Conservation (phyloP, 2,888 invertebrate genomes). For the Leptopilina syphax region DNA sequence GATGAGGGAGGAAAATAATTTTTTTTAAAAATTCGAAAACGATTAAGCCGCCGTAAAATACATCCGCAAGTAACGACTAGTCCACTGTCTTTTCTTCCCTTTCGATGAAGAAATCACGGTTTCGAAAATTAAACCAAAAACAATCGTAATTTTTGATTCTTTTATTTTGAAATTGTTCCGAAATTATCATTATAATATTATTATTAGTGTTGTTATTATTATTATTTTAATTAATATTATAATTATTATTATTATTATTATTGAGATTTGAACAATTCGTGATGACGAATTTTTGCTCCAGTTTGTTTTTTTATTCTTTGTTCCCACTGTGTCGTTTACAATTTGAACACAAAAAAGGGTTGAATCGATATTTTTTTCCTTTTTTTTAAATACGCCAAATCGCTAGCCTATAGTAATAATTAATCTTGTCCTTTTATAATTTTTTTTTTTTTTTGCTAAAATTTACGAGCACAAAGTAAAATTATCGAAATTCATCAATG, state of each 20-base stretch:
- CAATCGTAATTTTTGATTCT: not conserved
- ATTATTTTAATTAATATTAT: too few species aligned
- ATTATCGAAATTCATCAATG: too few species aligned
- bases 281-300: constrained; percentile 30
- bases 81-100: constrained; percentile 44
- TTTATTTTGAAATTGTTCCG: not conserved
- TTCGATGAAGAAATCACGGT: not conserved
- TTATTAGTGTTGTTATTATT: too few species aligned
- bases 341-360: constrained; percentile 49
- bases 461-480: too few species aligned
- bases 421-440: not conserved
- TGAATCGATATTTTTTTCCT: constrained; percentile 47
- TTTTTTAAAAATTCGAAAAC: constrained; percentile 8
- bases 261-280: too few species aligned
- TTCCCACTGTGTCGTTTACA: constrained; percentile 23
- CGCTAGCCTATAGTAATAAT: constrained; percentile 22
- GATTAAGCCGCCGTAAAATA: constrained; percentile 46
- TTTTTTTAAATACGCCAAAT: constrained; percentile 49
- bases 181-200: not conserved
- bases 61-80: constrained; percentile 54
- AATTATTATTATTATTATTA: too few species aligned
- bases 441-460: constrained; percentile 27
- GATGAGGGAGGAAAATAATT: not conserved
- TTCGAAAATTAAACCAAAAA: not conserved
- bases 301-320: constrained; percentile 42